phyloP scores from a whole-genome alignment of 64 coral and sea anemone species.

The Montipora capricornis region DNA sequence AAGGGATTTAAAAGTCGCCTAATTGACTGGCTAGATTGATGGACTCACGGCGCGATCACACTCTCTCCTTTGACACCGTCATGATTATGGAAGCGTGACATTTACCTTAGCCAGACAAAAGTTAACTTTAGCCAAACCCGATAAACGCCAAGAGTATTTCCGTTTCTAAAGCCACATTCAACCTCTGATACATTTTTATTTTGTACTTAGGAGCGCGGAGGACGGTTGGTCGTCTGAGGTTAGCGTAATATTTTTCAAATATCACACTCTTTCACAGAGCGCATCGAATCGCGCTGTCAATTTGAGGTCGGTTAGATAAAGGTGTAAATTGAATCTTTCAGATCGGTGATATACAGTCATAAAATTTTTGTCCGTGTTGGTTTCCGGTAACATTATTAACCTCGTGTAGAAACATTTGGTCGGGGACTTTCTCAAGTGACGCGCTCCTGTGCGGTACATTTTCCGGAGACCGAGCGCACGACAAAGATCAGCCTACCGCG shows the following conservation, averaged over 20 bases:
- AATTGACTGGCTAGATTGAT: constrained; percentile 35
- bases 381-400: constrained; percentile 90
- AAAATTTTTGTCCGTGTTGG: constrained; percentile 86
- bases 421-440: neutral
- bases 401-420: constrained; percentile 46
- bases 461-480: neutral
- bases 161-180: constrained; percentile 37
- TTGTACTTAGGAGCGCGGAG: neutral
- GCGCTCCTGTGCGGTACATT: neutral
- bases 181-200: neutral
- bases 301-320: constrained; percentile 79
- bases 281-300: constrained; percentile 46
- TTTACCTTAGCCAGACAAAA: constrained; percentile 39
- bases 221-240: neutral
- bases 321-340: constrained; percentile 95
- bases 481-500: neutral
- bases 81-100: constrained; percentile 57
- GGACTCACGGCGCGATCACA: constrained; percentile 22
- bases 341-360: constrained; percentile 72
- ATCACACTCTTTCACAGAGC: neutral
- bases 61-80: neutral
- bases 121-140: constrained; percentile 14
- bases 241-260: constrained; percentile 49
- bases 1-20: constrained; percentile 40
- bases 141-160: constrained; percentile 28